Base-by-base conservation (phyloP, 2,888 invertebrate genomes). In the Lasioglossum vierecki region DNA sequence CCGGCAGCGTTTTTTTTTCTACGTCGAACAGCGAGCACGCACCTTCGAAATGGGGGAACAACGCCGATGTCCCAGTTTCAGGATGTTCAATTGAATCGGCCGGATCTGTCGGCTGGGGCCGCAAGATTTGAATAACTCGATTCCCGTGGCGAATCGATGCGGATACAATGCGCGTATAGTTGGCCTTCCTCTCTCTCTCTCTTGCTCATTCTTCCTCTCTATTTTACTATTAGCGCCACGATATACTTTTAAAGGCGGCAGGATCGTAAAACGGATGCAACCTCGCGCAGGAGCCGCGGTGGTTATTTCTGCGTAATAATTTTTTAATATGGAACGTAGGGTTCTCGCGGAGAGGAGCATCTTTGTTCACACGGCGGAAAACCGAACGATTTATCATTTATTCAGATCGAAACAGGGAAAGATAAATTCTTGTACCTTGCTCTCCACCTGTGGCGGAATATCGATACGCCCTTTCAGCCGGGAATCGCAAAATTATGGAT, bases 51-150 rank as follows among this genome's bases (percentile, higher is more conserved):
- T 49, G 15, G 41, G n/a, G 41, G 66, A 71, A 80, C 63, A 68
- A 80, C 66, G 72, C 4, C 39, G 35, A 35, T 68, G 39, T 39
- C 30, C 80, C 57, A 70, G 74, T 44, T 75, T 44, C 76, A 76
- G 35, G 39, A 82, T 66, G 79, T 82, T 73, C 74, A 78, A 73
- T 76, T 82, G 82, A 30, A 84, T 84, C 72, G 71, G 63, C 26
- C 63, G 63, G 74, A 79, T 82, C 79, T 49, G 57, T 15, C 66
- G 72, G 15, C 3, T 41, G n/a, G 46, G n/a, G 70, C 46, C 60
- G 13, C 66, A 44, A n/a, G 49, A 86, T 82, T 85, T 82, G 85
- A 82, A 85, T 86, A 86, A 85, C 76, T 86, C 85, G 73, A 82
- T 70, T 70, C 41, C 35, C 70, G 30, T 9, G 49, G 66, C 18